These are phyloP conservation scores for Phalacrocorax aristotelis DNA, from an alignment of 2,113 vertebrate genomes.

Conservation along the genomic window DNA sequence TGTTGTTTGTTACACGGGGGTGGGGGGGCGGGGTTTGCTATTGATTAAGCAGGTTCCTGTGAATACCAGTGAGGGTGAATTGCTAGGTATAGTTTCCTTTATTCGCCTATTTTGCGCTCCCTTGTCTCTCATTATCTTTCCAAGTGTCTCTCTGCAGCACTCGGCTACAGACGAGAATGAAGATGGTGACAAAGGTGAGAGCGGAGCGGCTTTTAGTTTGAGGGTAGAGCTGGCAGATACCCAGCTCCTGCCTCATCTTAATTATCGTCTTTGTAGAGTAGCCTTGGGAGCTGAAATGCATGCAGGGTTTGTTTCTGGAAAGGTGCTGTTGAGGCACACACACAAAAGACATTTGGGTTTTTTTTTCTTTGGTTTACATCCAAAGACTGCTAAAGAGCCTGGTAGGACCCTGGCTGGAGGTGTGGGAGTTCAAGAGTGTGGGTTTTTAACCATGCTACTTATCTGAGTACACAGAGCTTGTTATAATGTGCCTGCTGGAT, in stretches of 20 bases:
- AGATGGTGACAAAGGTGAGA: not conserved
- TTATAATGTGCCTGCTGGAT: not conserved
- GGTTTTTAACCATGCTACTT: not conserved
- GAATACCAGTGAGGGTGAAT: not conserved
- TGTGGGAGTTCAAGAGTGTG: not conserved
- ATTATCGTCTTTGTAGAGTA: constrained; percentile 3
- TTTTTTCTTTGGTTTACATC: constrained; percentile 23
- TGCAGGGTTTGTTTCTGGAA: constrained; percentile 33
- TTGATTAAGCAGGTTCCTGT: not conserved
- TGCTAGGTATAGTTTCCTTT: not conserved
- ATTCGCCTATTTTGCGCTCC: not conserved
- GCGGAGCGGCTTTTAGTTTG: not conserved
- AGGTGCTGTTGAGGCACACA: constrained; percentile 52
- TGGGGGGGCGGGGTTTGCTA: no score
- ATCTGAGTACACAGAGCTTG: not conserved
- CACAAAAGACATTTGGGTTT: not conserved
- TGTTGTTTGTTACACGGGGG: not conserved
- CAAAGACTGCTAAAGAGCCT: not conserved
- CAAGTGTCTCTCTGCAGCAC: not conserved
- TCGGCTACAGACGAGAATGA: not conserved
- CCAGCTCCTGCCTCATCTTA: constrained; percentile 19
- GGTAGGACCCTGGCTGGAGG: not conserved
- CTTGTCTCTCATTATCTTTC: constrained; percentile 19
- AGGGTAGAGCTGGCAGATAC: not conserved
- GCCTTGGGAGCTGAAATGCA: constrained; percentile 6